Conservation (phyloP, 1,140 invertebrate species). For the Lanistes nyassanus region DNA sequence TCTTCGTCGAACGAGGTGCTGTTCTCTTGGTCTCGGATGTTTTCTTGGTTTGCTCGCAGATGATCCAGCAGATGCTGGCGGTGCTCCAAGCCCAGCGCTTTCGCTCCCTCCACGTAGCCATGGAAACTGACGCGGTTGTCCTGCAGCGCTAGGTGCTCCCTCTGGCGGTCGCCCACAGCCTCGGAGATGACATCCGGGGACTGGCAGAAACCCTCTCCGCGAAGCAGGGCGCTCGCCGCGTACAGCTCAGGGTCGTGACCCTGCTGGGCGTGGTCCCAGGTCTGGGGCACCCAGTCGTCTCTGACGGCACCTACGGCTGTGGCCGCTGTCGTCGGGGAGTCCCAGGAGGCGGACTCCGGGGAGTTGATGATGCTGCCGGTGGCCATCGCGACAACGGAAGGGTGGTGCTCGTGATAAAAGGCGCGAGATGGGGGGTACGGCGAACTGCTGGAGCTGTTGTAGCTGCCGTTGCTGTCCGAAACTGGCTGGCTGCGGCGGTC, state of each 20-base stretch:
- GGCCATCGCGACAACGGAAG: background rate
- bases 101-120: background rate
- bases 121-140: background rate
- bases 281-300: too few relatives aligned
- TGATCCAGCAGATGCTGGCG: background rate
- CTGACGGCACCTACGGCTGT: too few relatives aligned
- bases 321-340: background rate
- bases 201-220: too few relatives aligned
- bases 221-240: too few relatives aligned
- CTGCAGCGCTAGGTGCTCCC: background rate
- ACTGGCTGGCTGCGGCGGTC: background rate
- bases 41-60: slow-evolving; percentile 5
- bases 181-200: too few relatives aligned
- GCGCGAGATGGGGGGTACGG: background rate
- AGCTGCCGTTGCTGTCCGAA: background rate
- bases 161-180: too few relatives aligned
- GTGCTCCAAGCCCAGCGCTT: slow-evolving; percentile 4
- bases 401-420: background rate
- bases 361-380: background rate
- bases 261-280: too few relatives aligned
- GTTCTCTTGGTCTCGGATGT: background rate
- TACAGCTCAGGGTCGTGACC: too few relatives aligned
- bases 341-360: background rate
- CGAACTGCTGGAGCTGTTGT: background rate
- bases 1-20: background rate